A percentile compares a stretch with the other conserved stretches of the same genome.
Evolutionary conservation across 2,797 vertebrate genomes (phyloP).

Genomic region (Falco peregrinus): DNA sequence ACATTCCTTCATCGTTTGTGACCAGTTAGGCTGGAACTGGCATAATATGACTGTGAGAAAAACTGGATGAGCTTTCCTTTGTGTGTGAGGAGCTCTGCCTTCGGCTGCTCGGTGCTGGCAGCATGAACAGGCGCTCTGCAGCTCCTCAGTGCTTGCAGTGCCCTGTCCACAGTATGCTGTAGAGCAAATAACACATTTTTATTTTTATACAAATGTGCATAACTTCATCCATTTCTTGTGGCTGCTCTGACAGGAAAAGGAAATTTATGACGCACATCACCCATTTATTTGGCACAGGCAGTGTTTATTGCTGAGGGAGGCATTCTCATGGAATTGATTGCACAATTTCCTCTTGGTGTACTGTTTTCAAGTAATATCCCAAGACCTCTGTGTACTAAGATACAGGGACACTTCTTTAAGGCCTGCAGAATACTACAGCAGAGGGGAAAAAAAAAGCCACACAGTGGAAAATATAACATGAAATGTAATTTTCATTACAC

Average conservation of each 20-base stretch:
- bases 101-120: background rate
- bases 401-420: constrained; percentile 41
- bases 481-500: constrained; percentile 32
- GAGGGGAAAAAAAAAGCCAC: background rate
- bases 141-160: background rate
- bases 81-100: background rate
- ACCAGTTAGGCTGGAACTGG: background rate
- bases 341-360: constrained; percentile 62
- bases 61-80: background rate
- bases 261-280: constrained; percentile 68
- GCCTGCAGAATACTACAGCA: constrained; percentile 9
- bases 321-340: constrained; percentile 68
- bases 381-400: constrained; percentile 53
- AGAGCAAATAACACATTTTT: constrained; percentile 57
- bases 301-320: constrained; percentile 64
- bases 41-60: background rate
- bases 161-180: background rate
- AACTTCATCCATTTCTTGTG: constrained; percentile 66
- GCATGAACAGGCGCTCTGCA: background rate
- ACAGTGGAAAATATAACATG: background rate
- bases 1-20: background rate
- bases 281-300: constrained; percentile 70
- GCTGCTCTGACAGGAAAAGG: constrained; percentile 64
- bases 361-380: constrained; percentile 66
- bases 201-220: constrained; percentile 72